phyloP scores from a whole-genome alignment of 1,140 invertebrate species.

The Bombus polaris region DNA sequence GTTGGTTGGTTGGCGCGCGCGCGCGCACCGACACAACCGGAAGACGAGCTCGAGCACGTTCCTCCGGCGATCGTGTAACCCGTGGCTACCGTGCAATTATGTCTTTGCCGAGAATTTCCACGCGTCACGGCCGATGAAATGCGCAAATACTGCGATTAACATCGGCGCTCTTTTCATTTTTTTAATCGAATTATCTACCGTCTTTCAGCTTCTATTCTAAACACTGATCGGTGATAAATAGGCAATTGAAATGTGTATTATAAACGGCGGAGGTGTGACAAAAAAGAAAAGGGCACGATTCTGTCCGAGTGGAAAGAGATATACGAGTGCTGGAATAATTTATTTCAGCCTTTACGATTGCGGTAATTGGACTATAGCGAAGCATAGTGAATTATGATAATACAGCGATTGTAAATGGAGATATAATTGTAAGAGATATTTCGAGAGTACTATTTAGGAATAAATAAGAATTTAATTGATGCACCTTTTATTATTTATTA shows the following conservation, averaged over 20 bases:
- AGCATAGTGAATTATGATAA: no score
- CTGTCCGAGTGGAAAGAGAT: background rate
- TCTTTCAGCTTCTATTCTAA: background rate
- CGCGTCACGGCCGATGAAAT: conserved; percentile 33
- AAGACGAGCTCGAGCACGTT: conserved; percentile 15
- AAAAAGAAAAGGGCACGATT: background rate
- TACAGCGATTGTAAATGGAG: no score
- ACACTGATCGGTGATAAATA: no score
- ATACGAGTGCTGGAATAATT: background rate
- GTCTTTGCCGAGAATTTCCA: conserved; percentile 25
- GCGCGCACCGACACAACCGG: background rate
- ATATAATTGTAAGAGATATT: no score
- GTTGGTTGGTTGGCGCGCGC: background rate
- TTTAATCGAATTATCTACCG: background rate
- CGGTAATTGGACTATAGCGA: background rate
- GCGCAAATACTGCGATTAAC: conserved; percentile 17
- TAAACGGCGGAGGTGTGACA: background rate
- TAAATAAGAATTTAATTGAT: background rate
- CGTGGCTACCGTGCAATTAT: conserved; percentile 46
- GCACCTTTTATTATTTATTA: background rate
- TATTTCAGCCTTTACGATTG: background rate
- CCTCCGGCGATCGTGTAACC: conserved; percentile 9
- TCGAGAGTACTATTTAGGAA: background rate
- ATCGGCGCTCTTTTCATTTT: background rate
- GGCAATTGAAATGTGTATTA: background rate